Conservation (phyloP, 1,140 invertebrate genomes). For the Conopomorpha cramerella region DNA sequence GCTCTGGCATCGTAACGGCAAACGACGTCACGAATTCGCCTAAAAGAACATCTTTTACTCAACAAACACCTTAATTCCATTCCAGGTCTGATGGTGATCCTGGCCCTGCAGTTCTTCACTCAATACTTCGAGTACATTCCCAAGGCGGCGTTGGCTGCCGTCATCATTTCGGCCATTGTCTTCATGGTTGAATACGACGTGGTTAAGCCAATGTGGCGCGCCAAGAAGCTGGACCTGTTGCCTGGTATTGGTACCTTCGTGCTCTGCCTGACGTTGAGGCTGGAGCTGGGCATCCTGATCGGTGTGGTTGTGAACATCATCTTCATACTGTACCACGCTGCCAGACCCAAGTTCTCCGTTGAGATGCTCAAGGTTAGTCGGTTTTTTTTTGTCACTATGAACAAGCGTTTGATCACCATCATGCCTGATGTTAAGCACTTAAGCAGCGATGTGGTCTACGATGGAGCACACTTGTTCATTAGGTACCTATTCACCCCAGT, state of each 20-base stretch:
- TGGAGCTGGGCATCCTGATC: slow-evolving; percentile 88
- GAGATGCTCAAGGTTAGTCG: slow-evolving; percentile 72
- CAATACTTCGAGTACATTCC: slow-evolving; percentile 85
- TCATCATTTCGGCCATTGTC: slow-evolving; percentile 82
- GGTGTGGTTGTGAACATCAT: slow-evolving; percentile 89
- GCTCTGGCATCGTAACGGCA: too few species aligned
- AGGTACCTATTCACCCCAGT: too few species aligned
- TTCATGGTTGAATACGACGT: slow-evolving; percentile 84
- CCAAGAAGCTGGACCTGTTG: slow-evolving; percentile 84
- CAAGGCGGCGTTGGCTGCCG: slow-evolving; percentile 75
- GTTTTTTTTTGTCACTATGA: too few species aligned
- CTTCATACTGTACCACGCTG: slow-evolving; percentile 88
- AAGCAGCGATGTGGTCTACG: too few species aligned
- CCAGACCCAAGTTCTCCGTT: slow-evolving; percentile 81
- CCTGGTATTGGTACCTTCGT: slow-evolving; percentile 85
- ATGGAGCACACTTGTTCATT: too few species aligned
- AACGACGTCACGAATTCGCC: too few species aligned
- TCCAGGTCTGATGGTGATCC: slow-evolving; percentile 79
- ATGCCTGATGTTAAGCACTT: too few species aligned
- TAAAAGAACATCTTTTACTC: too few species aligned
- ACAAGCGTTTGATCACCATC: too few species aligned
- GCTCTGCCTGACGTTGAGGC: slow-evolving; percentile 77
- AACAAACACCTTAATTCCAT: too few species aligned
- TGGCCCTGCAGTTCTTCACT: slow-evolving; percentile 79
- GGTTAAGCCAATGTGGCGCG: slow-evolving; percentile 75